phyloP scores from a whole-genome alignment of 2,797 vertebrate genomes.

The Otus scops region DNA sequence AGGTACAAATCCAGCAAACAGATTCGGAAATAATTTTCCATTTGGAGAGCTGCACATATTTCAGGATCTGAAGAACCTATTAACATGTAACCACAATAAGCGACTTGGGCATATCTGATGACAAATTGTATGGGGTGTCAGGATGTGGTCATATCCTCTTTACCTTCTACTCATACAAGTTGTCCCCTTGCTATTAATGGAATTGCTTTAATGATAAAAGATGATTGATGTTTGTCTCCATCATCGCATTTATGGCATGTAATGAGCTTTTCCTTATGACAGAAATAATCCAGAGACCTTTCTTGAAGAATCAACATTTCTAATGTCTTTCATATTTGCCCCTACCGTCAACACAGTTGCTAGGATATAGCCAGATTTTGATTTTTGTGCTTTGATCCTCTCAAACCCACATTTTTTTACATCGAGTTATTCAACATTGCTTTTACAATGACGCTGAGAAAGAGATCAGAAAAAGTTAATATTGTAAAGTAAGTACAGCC shows the following conservation, averaged over 20 bases:
- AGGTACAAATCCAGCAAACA: not conserved
- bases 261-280: not conserved
- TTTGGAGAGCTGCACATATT: not conserved
- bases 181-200: not conserved
- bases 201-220: not conserved
- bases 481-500: not conserved
- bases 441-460: not conserved
- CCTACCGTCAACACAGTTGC: not conserved
- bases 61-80: not conserved
- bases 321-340: slow-evolving; percentile 24
- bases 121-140: not conserved
- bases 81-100: not conserved
- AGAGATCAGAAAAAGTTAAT: slow-evolving; percentile 7
- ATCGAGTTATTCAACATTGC: not conserved
- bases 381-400: slow-evolving; percentile 2
- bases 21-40: slow-evolving; percentile 9
- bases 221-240: not conserved
- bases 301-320: slow-evolving; percentile 1
- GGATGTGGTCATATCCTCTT: not conserved
- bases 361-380: not conserved
- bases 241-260: not conserved
- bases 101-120: not conserved
- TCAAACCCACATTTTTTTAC: not conserved
- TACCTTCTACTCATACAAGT: not conserved
- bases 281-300: slow-evolving; percentile 24